Evolutionary conservation across 2,888 invertebrate genomes (phyloP), one percentile per base, ranked within the genome.

Genomic region (Acronicta aceris): DNA sequence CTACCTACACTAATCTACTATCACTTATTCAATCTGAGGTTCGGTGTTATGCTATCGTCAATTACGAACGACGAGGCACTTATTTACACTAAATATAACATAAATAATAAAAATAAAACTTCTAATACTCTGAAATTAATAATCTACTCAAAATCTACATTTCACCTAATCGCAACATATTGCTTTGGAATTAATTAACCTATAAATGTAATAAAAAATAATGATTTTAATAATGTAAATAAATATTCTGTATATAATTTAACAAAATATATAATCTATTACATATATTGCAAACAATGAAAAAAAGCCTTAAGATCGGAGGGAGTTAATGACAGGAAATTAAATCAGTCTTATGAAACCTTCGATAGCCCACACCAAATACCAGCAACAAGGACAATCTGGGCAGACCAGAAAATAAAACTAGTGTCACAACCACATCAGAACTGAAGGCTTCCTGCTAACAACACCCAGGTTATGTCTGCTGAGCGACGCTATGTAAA

Each of bases 361-460:
- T n/a, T 43, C 69, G 40, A 59, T 43, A 43, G 36, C 61, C 17
- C 62, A 43, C 36, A 46, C 41, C 68, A 8, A 21, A 51, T 16
- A 61, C 69, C 61, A 72, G 13, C 73, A 71, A 56, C 69, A n/a
- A 2, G 17, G 67, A 72, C 69, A 17, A 61, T 70, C 69, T 50
- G 7, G 12, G 36, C 73, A 30, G 0, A 13, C 54, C 54, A 1
- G 1, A 15, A 25, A 41, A 30, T 15, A 30, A 51, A 25, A 10
- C 2, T 1, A n/a, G 25, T 5, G n/a, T 2, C 15, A 45, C 33
- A 36, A 38, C 43, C n/a, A 0, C n/a, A 13, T 45, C 48, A 57
- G 54, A 17, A 51, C 17, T 33, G 6, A 43, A 59, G 60, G 36
- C 46, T 59, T 17, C 9, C 30, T 12, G 15, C 27, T 43, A 69